Base-by-base conservation (phyloP, 2,888 invertebrate species). In the Cyclophora punctaria region DNA sequence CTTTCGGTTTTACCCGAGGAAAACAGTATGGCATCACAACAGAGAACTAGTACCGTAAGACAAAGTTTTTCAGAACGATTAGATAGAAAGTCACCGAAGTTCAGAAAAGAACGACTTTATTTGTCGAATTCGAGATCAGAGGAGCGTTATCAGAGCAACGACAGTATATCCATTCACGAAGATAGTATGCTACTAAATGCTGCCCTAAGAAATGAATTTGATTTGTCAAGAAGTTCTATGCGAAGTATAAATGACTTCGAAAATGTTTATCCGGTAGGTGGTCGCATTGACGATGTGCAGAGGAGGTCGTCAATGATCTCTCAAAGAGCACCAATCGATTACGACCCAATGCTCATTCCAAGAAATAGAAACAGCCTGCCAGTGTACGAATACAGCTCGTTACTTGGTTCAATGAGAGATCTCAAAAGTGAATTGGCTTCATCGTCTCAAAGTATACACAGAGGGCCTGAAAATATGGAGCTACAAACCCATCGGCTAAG, bases 1-100 rank as follows among this genome's bases (percentile, higher is more conserved):
- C 79, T 95, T 45, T 93, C 94, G 5, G 94, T 94, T 45, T 80
- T 95, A 56, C 94, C 94, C 2, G 94, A 94, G 80, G 94, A 94
- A 78, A 92, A 92, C 59, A 90, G 89, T 57, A 88, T 90, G 52
- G 70, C 90, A 44, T 88, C 80, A 40, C 87, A 89, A 64, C 87
- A 89, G 67, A 83, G 85, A 67, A 74, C 72, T 52, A 87, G 72
- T 73, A 83, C 75, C 67, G 86, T 80, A 54, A 87, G 82, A 69
- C 91, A 80, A 75, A 91, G 89, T 62, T 88, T 89, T 63, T 89
- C 89, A 20, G 90, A 90, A 59, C 76, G 85, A 69, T 74, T 85
- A 59, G 86, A 85, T 57, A 72, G 88, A 53, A 85, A 80, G 63
- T 88, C 89, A 44, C 86, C 83, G 3, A 88, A 85, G 63, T 78